Conservation (phyloP, 2,113 vertebrate genomes). For the Tiliqua scincoides region DNA sequence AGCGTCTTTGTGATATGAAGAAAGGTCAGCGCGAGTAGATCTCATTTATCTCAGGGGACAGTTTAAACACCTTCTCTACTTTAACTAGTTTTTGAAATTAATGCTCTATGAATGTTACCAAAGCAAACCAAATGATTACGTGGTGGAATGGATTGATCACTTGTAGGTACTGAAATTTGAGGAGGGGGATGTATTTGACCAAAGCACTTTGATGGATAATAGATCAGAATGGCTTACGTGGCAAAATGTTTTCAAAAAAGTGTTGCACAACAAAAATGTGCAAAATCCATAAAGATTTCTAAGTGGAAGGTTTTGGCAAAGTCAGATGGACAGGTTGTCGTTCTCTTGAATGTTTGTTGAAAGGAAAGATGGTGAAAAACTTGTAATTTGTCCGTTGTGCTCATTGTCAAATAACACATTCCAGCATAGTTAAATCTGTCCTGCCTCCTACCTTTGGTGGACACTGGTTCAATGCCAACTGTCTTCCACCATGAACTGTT, state of each 20-base stretch:
- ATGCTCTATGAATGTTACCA: conserved; percentile 78
- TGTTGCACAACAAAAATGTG: neutral
- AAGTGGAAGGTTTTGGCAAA: neutral
- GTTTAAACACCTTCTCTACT: conserved; percentile 80
- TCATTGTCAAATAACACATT: neutral
- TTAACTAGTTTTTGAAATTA: conserved; percentile 78
- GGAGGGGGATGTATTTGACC: conserved; percentile 37
- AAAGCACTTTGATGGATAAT: conserved; percentile 33
- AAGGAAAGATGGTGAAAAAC: neutral
- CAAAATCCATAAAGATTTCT: neutral
- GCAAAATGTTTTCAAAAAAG: conserved; percentile 41
- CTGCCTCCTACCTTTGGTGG: neutral
- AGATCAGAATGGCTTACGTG: conserved; percentile 10
- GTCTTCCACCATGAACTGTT: too few relatives aligned
- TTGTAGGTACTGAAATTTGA: conserved; percentile 45
- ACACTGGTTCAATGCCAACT: neutral
- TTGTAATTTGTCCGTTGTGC: neutral
- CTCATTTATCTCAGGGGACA: conserved; percentile 72
- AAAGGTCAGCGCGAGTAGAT: conserved; percentile 68
- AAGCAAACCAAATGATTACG: conserved; percentile 76
- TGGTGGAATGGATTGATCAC: conserved; percentile 72
- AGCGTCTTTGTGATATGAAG: conserved; percentile 71
- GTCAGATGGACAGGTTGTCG: neutral
- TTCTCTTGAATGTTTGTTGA: neutral
- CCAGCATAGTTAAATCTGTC: neutral